Percentiles rank a stretch among this genome's conserved stretches.
Evolutionary conservation across 2,113 vertebrate genomes (phyloP).

Genomic region (rabbit (Oryctolagus cuniculus)): mOryCun1.1 NC_091437.1:55263501-55264000

Average conservation of each 20-base stretch:
- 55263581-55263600: not conserved
- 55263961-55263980: fast-evolving
- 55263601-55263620: fast-evolving
- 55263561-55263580: not conserved
- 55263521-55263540: not conserved
- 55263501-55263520: not conserved
- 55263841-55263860: not conserved
- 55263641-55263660: not conserved
- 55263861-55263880: not conserved
- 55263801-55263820: not conserved
- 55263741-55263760: not conserved
- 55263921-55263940: not conserved
- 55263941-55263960: not conserved
- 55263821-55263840: not conserved
- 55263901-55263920: not conserved
- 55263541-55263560: fast-evolving
- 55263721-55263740: not conserved
- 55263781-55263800: not conserved
- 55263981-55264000: not conserved
- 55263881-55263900: not conserved
- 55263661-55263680: not conserved
- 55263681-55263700: not conserved
- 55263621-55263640: not conserved
- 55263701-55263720: not conserved
- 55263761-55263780: not conserved